Base-by-base conservation (phyloP, 2,797 vertebrate species). In the Nyctibius grandis region DNA sequence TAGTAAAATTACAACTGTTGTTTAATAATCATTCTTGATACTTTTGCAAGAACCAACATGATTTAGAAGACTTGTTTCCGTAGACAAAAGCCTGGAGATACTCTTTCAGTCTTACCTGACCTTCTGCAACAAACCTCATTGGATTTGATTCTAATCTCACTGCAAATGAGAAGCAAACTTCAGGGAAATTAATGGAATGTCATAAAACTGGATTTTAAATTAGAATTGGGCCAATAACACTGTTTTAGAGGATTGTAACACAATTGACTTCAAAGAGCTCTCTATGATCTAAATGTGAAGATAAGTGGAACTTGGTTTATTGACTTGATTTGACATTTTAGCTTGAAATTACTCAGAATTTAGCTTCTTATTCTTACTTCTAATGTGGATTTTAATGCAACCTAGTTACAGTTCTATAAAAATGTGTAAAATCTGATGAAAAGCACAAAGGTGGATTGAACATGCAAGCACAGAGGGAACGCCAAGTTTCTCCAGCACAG, bases 161-260 rank as follows among this genome's bases (percentile, higher is more conserved):
- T 80, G 42, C n/a, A 94, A 75, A 74, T 72, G 82, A 68, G 81
- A 91, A 85, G 59, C 6, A 91, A 87, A 88, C 47, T 75, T 85
- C 48, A 73, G 16, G 77, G 57, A 95, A 93, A 96, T 75, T 36
- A 92, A 88, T 78, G 92, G 91, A 91, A 95, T 95, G 78, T 42
- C 86, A 92, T 63, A 88, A 95, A 96, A 92, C 78, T 72, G 44
- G 86, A 83, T 96, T 87, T 92, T 64, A 72, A 83, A 75, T 92
- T 64, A 96, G 42, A 90, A 91, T 77, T 88, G 67, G 29, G 64
- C 45, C 22, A 89, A 48, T 94, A 77, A 85, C 17, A 53, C 11
- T 31, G 1, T 73, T 93, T 93, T 69, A 80, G 56, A 82, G 47
- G 18, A 76, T 9, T 64, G 34, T 74, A 88, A 33, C 15, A 56